Base-by-base conservation (phyloP, 2,888 invertebrate species). In the Ecliptopera silaceata region DNA sequence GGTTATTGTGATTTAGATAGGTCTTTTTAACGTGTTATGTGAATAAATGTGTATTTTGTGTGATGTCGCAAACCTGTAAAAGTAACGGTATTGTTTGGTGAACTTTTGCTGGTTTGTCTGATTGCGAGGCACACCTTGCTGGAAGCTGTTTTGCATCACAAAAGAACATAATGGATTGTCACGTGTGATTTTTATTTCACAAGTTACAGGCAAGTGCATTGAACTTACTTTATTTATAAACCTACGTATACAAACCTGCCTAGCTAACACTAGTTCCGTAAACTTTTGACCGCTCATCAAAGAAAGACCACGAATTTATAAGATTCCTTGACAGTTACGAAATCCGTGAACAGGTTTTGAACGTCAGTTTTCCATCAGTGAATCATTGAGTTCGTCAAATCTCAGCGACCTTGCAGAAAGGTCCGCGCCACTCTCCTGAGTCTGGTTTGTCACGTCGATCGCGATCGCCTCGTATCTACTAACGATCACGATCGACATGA, bases 121-220 rank as follows among this genome's bases (percentile, higher is more conserved):
- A 82, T 79, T 83, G 82, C 76, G 75, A 79, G 79, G 78, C 83
- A 81, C 80, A 79, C 84, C 84, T 86, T 77, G 70, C 68, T 71
- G 65, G 63, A 70, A 77, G 82, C 76, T 74, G 79, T 79, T 81
- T 80, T 76, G 77, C 56, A 75, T 70, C 36, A 62, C 58, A 70
- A 72, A 68, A 74, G 70, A 70, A 72, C 76, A 82, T 79, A 81
- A 86, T 82, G 83, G 77, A 62, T 63, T 61, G 69, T 67, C 74
- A 79, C 78, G 76, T 80, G 77, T 80, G 73, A 82, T 73, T 75
- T 38, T 78, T 79, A 58, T 34, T 46, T 53, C 29, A 49, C 47
- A 22, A 26, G 38, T 12, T 5, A 53, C 50, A 63, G 59, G 65
- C 58, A 63, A 58, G 63, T 65, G 12, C 18, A 17, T 20, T 31